Base-by-base conservation (phyloP, 2,888 invertebrate genomes). In the Zygogramma bicolorata region DNA sequence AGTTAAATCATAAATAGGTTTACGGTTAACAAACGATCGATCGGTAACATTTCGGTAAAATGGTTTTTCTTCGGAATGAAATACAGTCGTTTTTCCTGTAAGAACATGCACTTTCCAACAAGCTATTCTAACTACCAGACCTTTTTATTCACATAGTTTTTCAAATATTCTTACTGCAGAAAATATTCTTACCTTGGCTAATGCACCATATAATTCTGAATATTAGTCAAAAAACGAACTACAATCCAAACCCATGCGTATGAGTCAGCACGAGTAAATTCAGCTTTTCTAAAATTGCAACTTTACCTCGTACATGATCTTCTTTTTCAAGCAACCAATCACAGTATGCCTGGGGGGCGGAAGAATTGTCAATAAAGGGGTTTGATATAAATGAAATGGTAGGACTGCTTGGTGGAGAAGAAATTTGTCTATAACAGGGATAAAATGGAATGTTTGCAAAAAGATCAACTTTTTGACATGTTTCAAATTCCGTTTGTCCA, bases 31-130 rank as follows among this genome's bases (percentile, higher is more conserved):
- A 71, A 74, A 70, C 46, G 66, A 58, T 73, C 69, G 73, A 34
- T 73, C 74, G 70, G 70, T 74, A 73, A 71, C 67, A 62, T 74
- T 75, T 75, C 70, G 70, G 74, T 63, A 77, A 79, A 82, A 80
- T 77, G 78, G 78, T 81, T 80, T 74, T 73, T 83, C 85, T 83
- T 85, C 86, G 79, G 82, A 65, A 68, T 59, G 53, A 72, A 42
- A 62, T 82, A 86, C 81, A 75, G 85, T 86, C 84, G 86, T 81
- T 81, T 81, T 83, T 87, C 87, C 87, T 87, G 87, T 79, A 87
- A 87, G 84, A 85, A 87, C 87, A 87, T 87, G 87, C 87, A 85
- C 81, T 83, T 83, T 86, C 86, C 84, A 85, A 86, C 84, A 85
- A 86, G 86, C 86, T 83, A 82, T 84, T 81, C 85, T 85, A 86